Percentiles rank a stretch among this genome's conserved stretches.
phyloP scores from a whole-genome alignment of 2,797 vertebrate species.

The Myotis findleyi region DNA sequence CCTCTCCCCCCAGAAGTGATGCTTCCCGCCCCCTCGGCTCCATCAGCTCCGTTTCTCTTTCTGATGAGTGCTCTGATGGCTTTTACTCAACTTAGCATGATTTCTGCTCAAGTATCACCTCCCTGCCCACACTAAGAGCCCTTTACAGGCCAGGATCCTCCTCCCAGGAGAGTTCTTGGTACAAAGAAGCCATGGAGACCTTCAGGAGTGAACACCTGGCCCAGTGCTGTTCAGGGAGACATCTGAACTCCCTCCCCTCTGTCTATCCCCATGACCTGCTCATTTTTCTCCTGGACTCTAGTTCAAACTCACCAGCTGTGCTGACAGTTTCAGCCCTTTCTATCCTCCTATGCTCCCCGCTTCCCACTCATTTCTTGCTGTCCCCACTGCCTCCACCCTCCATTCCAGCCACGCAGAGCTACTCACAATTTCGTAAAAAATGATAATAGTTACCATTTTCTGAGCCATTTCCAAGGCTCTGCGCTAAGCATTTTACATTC shows the following conservation, averaged over 20 bases:
- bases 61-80: not conserved
- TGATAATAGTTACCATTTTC: not conserved
- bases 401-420: not conserved
- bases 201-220: rapidly evolving
- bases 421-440: not conserved
- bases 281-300: no score
- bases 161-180: not conserved
- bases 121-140: not conserved
- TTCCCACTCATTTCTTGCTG: not conserved
- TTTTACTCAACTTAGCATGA: not conserved
- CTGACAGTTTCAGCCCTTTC: not conserved
- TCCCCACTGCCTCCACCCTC: not conserved
- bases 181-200: not conserved
- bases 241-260: not conserved
- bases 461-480: not conserved
- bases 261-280: not conserved
- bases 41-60: not conserved
- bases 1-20: rapidly evolving
- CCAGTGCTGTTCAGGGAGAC: not conserved
- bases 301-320: not conserved
- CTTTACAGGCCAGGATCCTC: not conserved
- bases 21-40: not conserved
- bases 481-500: not conserved
- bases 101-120: not conserved
- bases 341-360: not conserved